Base-by-base conservation (phyloP, 2,888 invertebrate genomes). In the Sphinx pinastri region DNA sequence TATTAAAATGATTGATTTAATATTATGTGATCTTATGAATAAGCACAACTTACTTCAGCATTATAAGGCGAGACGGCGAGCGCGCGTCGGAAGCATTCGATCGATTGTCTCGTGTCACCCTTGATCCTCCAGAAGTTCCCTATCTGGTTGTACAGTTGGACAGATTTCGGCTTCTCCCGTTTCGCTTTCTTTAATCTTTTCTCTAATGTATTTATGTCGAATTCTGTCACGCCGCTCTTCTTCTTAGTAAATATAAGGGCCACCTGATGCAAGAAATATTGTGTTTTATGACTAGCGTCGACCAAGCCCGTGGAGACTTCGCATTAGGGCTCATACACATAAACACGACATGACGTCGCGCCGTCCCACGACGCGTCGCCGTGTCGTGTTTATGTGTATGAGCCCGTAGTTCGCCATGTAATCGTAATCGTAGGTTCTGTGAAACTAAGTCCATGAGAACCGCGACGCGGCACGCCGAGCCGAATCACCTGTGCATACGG, bases 51-150 rank as follows among this genome's bases (percentile, higher is more conserved):
- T 79, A 94, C 96, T 89, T 98, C 98, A 58, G 98, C 96, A 93
- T 98, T 97, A 82, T 98, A 97, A 1, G 98, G 98, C 31, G 97
- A 97, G 13, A 98, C 96, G 31, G 97, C 96, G 31, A 98, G 94
- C 6, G 98, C 98, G 82, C 97, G 95, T 73, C 98, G 95, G 90
- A 98, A 98, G 87, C 98, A 98, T 89, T 98, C 98, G 73, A 98
- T 98, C 0, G 98, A 97, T 83, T 96, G 96, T 82, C 97, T 95
- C 8, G 98, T 97, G 85, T 98, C 97, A 6, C 98, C 98, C 88
- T 98, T 97, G 77, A 98, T 97, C 74, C 98, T 95, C 97, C 97
- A 98, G 88, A 97, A 98, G 89, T 98, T 98, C 2, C 98, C 98
- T 82, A 98, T 98, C 89, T 98, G 97, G 87, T 98, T 98, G 87